Base-by-base conservation (phyloP, 2,888 invertebrate genomes). In the Molanna angustata region DNA sequence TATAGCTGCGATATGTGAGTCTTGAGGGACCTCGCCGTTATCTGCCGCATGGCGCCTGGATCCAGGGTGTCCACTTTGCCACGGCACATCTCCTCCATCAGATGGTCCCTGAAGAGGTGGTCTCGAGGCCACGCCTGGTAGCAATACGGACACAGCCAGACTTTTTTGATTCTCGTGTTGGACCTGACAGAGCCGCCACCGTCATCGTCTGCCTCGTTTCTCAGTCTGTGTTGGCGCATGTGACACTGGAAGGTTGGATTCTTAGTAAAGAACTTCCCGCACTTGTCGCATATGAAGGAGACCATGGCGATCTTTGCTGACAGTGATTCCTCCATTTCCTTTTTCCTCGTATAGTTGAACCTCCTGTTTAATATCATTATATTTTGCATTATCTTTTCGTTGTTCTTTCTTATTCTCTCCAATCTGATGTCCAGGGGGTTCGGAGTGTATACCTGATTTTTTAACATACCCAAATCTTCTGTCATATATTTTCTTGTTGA, bases 71-170 rank as follows among this genome's bases (percentile, higher is more conserved):
- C 58, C 17, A 6, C 7, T 51, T 35, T 13, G 7, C 11, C 20
- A 14, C 16, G 11, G 18, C 49, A 49, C 11, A 17, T 19, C 3
- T 35, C 20, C 4, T 64, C 69, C 44, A 68, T 67, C 4, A 72
- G 65, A 60, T 76, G 76, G 45, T 66, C 65, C n/a, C 68, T 45
- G 17, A 74, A 74, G 51, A 70, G 64, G 22, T 72, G 69, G 52
- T 71, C 68, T 11, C 64, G 65, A 2, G 76, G 76, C 76, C 76
- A 77, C 3, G 76, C 75, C 62, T 76, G 76, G 58, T 72, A 74
- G 63, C 76, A 77, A 61, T 74, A 70, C 31, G 69, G 67, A 60
- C 76, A 77, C 31, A 74, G 74, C 76, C 75, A 77, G 19, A 76
- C 75, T 14, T 71, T 65, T 64, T 74, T 69, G 3, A 70, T 72